These are phyloP conservation scores for Aplochiton taeniatus DNA, from an alignment of 2,797 vertebrate genomes.

Conservation along the genomic window DNA sequence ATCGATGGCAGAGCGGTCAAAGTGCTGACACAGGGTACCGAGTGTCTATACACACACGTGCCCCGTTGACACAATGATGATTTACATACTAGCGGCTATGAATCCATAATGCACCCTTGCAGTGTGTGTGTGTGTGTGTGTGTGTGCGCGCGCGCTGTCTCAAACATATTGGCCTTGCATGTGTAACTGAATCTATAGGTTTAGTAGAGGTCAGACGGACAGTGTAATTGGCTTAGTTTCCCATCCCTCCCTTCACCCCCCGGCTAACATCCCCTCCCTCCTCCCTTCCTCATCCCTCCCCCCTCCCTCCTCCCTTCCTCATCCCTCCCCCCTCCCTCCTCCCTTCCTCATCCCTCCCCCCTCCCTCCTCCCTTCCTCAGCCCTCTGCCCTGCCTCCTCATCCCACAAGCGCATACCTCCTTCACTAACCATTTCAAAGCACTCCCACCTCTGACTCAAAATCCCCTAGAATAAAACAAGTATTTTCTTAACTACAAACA, in stretches of 20 bases:
- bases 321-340: slow-evolving; percentile 1
- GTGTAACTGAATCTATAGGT: slow-evolving; percentile 44
- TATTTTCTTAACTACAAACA: too few species aligned
- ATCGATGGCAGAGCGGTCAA: slow-evolving; percentile 39
- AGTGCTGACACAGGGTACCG: slow-evolving; percentile 58
- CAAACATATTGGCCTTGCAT: slow-evolving; percentile 43
- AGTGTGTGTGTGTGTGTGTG: slow-evolving; percentile 12
- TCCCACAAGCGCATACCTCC: not conserved
- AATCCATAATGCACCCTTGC: slow-evolving; percentile 55
- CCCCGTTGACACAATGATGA: slow-evolving; percentile 44
- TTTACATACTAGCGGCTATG: slow-evolving; percentile 49
- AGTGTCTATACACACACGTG: slow-evolving; percentile 23
- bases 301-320: too few species aligned
- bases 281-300: slow-evolving; percentile 1
- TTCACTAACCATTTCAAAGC: not conserved
- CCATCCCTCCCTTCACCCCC: slow-evolving; percentile 1
- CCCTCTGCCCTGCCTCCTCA: not conserved
- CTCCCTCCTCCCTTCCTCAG: not conserved
- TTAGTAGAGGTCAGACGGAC: slow-evolving; percentile 53
- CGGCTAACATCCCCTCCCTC: too few species aligned
- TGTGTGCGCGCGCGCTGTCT: not conserved
- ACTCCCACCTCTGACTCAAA: too few species aligned
- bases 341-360: slow-evolving; percentile 5
- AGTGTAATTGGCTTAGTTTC: slow-evolving; percentile 39
- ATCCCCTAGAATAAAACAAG: too few species aligned